These are phyloP conservation scores for Montipora foliosa DNA, from an alignment of 64 coral and sea anemone genomes.

Conservation along the genomic window DNA sequence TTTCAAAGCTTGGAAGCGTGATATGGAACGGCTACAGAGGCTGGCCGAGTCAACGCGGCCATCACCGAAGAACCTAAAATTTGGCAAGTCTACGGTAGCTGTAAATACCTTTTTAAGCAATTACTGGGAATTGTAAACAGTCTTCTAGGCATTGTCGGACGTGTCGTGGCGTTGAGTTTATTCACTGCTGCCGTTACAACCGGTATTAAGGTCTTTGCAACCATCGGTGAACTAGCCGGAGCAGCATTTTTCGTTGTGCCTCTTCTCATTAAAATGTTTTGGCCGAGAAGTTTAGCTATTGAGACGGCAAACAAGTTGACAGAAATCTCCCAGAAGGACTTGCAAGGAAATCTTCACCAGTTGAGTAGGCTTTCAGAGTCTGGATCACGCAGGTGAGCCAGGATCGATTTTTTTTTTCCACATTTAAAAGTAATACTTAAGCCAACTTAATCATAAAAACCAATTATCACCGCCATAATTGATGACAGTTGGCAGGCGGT, in stretches of 20 bases:
- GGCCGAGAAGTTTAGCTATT: too few relatives aligned
- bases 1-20: constrained; percentile 25
- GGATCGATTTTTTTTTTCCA: neutral
- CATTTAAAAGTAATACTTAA: too few relatives aligned
- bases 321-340: constrained; percentile 52
- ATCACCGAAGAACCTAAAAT: neutral
- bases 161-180: constrained; percentile 48
- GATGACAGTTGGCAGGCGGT: too few relatives aligned
- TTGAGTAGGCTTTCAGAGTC: constrained; percentile 39
- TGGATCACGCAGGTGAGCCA: constrained; percentile 31
- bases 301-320: constrained; percentile 83
- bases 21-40: constrained; percentile 4
- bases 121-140: neutral
- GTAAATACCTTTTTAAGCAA: too few relatives aligned
- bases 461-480: too few relatives aligned
- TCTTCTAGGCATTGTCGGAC: constrained; percentile 68
- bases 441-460: too few relatives aligned
- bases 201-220: neutral
- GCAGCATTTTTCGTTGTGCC: too few relatives aligned
- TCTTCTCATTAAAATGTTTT: too few relatives aligned
- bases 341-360: constrained; percentile 55
- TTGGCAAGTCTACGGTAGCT: too few relatives aligned
- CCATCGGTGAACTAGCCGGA: too few relatives aligned
- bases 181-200: constrained; percentile 1
- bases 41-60: constrained; percentile 24